Evolutionary conservation across 2,797 vertebrate species (phyloP).

Genomic region (Carduelis carduelis): DNA sequence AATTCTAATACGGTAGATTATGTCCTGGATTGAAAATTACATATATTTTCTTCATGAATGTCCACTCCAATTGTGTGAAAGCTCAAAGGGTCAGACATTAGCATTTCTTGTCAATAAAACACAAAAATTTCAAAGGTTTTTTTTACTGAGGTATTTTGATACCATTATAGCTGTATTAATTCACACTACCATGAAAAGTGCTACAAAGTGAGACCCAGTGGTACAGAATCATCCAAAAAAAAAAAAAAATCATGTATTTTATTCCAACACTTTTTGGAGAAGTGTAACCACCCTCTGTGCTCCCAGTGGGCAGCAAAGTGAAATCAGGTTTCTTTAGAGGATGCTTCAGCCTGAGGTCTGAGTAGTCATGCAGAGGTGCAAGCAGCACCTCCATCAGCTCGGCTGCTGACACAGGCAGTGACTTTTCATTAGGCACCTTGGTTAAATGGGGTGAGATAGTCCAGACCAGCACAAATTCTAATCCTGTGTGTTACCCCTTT

Average conservation of each 20-base stretch:
- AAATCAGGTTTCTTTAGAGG: not conserved
- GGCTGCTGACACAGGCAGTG: not conserved
- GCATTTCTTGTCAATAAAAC: not conserved
- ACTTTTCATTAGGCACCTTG: not conserved
- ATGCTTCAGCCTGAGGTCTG: not conserved
- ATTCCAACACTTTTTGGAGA: not conserved
- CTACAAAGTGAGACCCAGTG: not conserved
- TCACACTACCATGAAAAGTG: not conserved
- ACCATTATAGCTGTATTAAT: not conserved
- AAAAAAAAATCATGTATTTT: not conserved
- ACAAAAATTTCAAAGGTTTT: not conserved
- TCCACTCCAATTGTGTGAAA: not conserved
- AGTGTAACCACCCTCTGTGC: not conserved
- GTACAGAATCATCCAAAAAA: not conserved
- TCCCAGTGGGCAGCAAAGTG: not conserved
- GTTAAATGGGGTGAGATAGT: not conserved
- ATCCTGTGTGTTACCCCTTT: not conserved
- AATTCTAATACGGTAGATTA: not conserved
- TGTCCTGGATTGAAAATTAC: not conserved
- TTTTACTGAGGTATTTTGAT: not conserved
- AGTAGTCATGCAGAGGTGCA: not conserved
- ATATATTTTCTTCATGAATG: not conserved
- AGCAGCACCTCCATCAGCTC: not conserved
- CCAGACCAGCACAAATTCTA: not conserved
- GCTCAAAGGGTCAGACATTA: not conserved